A percentile compares a stretch with the other conserved stretches of the same genome.
Evolutionary conservation across 2,113 vertebrate genomes (phyloP).

Genomic region (Herpetotheres cachinnans): DNA sequence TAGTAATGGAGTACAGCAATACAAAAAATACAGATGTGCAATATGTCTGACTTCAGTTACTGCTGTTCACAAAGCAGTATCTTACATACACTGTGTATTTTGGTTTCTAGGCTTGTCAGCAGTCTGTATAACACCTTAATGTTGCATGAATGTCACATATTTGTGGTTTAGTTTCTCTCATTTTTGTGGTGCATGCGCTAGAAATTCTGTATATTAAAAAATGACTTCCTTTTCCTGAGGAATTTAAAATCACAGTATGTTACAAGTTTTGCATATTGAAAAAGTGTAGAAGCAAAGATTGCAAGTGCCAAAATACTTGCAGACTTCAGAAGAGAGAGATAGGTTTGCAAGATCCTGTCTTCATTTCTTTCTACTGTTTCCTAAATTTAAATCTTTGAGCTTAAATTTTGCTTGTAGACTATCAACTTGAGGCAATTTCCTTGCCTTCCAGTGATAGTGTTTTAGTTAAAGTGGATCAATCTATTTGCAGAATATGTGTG

Average conservation of each 20-base stretch:
- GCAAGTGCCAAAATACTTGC: background rate
- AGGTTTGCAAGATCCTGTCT: background rate
- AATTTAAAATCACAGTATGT: background rate
- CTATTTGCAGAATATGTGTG: background rate
- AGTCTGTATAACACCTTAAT: background rate
- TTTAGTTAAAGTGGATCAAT: background rate
- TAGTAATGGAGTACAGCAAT: background rate
- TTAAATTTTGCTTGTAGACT: background rate
- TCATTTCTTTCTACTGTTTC: background rate
- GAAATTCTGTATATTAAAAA: background rate
- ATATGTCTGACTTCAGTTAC: background rate
- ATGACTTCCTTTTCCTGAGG: background rate
- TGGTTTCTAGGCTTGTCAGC: conserved; percentile 17
- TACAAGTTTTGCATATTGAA: background rate
- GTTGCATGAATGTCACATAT: background rate
- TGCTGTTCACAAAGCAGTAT: background rate
- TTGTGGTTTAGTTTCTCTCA: background rate
- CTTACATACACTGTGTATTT: background rate
- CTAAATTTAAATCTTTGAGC: background rate
- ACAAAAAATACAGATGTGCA: background rate
- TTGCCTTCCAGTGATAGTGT: background rate
- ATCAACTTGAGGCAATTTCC: background rate
- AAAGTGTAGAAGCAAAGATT: background rate
- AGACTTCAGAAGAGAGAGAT: background rate
- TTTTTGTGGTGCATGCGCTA: background rate